Evolutionary conservation across 2,797 vertebrate genomes (phyloP).

Genomic region (Coreius guichenoti): DNA sequence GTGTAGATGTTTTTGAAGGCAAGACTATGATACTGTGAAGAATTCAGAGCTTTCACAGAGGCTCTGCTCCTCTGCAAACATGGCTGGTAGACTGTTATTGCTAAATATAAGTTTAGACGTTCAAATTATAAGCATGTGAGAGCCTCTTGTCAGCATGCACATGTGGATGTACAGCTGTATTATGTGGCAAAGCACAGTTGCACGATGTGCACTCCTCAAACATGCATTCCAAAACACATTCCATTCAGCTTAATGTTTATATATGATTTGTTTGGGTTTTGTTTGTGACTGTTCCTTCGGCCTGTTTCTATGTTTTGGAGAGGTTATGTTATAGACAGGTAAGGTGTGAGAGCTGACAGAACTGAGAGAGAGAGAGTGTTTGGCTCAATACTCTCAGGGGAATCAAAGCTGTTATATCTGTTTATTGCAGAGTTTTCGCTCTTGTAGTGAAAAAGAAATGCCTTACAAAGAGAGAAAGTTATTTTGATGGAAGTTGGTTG

Average conservation of each 20-base stretch:
- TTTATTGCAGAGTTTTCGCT: constrained; percentile 25
- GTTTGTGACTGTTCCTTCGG: constrained; percentile 39
- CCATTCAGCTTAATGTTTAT: constrained; percentile 41
- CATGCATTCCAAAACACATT: constrained; percentile 53
- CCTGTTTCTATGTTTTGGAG: constrained; percentile 34
- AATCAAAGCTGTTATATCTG: constrained; percentile 32
- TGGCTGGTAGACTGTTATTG: constrained; percentile 51
- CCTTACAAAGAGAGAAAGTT: constrained; percentile 29
- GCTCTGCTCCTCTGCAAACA: constrained; percentile 37
- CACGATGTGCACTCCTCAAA: constrained; percentile 38
- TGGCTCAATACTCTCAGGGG: constrained; percentile 27
- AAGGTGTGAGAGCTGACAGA: constrained; percentile 19
- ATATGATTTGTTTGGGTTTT: constrained; percentile 34
- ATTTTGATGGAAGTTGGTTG: constrained; percentile 12
- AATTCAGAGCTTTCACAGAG: constrained; percentile 52
- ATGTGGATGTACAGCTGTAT: constrained; percentile 46
- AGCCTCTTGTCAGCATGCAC: constrained; percentile 53
- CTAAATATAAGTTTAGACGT: constrained; percentile 18
- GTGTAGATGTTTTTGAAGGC: constrained; percentile 38
- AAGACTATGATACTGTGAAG: constrained; percentile 65
- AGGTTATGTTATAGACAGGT: constrained; percentile 38
- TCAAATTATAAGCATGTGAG: constrained; percentile 46
- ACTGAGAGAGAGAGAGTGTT: constrained; percentile 24
- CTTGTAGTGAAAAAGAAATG: background rate
- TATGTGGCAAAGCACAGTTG: constrained; percentile 57